These are phyloP conservation scores for Hesperophylax magnus DNA, from an alignment of 1,140 invertebrate species.

Conservation along the genomic window DNA sequence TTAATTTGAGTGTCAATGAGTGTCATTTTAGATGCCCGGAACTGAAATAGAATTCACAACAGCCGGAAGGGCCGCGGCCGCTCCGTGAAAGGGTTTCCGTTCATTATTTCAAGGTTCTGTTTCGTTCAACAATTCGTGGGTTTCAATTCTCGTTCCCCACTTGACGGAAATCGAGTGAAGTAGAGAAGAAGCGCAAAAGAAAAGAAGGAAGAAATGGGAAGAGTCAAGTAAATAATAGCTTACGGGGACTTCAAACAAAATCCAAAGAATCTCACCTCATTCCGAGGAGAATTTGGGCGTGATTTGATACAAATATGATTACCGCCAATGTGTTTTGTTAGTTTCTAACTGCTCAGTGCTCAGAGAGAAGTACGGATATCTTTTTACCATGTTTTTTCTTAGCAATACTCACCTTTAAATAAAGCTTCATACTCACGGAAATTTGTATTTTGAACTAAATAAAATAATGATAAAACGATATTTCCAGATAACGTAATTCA, in stretches of 20 bases:
- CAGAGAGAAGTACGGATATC: background rate
- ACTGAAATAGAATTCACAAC: conserved; percentile 12
- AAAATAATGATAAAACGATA: too few species aligned
- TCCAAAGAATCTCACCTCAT: conserved; percentile 27
- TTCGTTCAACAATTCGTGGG: conserved; percentile 48
- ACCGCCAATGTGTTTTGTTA: conserved; percentile 12
- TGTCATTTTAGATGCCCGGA: conserved; percentile 7
- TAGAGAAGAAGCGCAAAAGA: conserved; percentile 51
- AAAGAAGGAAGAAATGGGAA: conserved; percentile 32
- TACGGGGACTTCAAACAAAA: conserved; percentile 40
- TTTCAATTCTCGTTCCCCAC: conserved; percentile 24
- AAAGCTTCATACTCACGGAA: too few species aligned
- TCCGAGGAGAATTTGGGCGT: conserved; percentile 46
- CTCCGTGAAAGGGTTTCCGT: conserved; percentile 43
- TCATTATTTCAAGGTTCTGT: conserved; percentile 52
- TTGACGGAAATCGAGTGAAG: conserved; percentile 46
- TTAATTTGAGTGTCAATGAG: conserved; percentile 7
- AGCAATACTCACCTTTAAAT: too few species aligned
- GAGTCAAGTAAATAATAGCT: conserved; percentile 55
- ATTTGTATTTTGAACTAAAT: too few species aligned
- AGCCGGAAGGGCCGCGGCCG: conserved; percentile 4
- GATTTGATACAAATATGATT: conserved; percentile 57
- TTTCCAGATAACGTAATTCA: too few species aligned
- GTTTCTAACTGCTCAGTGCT: background rate
- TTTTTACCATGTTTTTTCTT: too few species aligned